phyloP scores from a whole-genome alignment of 35 echinoderm and acorn worm species.

The Apostichopus japonicus region DNA sequence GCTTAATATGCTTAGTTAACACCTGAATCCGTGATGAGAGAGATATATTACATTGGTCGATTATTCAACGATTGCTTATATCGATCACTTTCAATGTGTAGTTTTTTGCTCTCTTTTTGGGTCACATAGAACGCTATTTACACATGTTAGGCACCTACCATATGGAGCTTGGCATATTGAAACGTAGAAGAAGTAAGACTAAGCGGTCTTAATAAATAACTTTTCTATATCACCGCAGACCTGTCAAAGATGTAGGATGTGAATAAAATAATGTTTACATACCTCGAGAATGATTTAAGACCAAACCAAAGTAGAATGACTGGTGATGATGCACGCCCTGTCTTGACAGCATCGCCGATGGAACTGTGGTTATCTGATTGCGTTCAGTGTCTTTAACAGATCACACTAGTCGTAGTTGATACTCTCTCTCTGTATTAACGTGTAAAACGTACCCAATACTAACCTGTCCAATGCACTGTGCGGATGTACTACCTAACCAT shows the following conservation, averaged over 20 bases:
- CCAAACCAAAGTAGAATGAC: too few species aligned
- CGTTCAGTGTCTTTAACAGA: not conserved
- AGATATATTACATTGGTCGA: too few species aligned
- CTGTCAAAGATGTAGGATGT: too few species aligned
- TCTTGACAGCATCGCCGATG: not conserved
- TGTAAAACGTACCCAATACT: too few species aligned
- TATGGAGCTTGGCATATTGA: not conserved
- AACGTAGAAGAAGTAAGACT: slow-evolving; percentile 10
- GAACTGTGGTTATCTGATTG: not conserved
- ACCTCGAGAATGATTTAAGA: too few species aligned
- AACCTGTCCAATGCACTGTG: not conserved
- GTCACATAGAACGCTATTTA: not conserved
- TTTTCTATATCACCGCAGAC: too few species aligned
- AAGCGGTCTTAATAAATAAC: too few species aligned
- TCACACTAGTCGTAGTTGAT: not conserved
- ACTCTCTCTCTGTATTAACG: too few species aligned
- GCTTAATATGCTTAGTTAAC: too few species aligned
- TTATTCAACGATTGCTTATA: not conserved
- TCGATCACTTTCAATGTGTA: not conserved
- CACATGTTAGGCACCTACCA: not conserved
- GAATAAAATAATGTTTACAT: too few species aligned
- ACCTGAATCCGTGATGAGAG: too few species aligned
- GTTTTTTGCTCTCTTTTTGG: too few species aligned
- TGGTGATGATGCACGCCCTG: not conserved
- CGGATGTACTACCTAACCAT: slow-evolving; percentile 13